Conservation (phyloP, 2,888 invertebrate species). For the Drosophila seclusa region DNA sequence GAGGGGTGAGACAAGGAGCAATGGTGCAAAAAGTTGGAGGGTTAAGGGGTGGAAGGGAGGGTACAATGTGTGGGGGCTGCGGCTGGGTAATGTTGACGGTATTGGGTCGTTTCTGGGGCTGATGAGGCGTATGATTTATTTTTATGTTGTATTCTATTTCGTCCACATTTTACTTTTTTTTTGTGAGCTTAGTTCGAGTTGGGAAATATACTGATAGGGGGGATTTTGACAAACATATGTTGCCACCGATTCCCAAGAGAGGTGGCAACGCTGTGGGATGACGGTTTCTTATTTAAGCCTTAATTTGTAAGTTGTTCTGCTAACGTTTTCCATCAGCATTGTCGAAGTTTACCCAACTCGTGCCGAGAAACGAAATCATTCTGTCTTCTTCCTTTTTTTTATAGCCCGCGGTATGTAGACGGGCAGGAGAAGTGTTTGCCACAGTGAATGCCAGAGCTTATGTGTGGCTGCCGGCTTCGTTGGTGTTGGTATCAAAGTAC, state of each 20-base stretch:
- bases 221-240: slow-evolving; percentile 58
- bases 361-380: slow-evolving; percentile 63
- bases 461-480: slow-evolving; percentile 35
- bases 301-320: slow-evolving; percentile 65
- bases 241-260: slow-evolving; percentile 49
- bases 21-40: background rate
- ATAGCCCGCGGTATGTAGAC: background rate
- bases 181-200: slow-evolving; percentile 15
- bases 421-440: slow-evolving; percentile 26
- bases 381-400: slow-evolving; percentile 27
- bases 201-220: slow-evolving; percentile 48
- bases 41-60: background rate
- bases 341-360: slow-evolving; percentile 60
- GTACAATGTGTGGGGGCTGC: slow-evolving; percentile 16
- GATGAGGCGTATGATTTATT: slow-evolving; percentile 79
- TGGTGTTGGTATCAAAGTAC: slow-evolving; percentile 43
- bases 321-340: slow-evolving; percentile 63
- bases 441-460: slow-evolving; percentile 55
- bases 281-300: slow-evolving; percentile 66
- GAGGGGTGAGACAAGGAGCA: background rate
- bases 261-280: slow-evolving; percentile 30
- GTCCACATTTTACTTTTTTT: slow-evolving; percentile 1
- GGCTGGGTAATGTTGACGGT: slow-evolving; percentile 62
- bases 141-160: slow-evolving; percentile 69
- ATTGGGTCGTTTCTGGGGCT: slow-evolving; percentile 74